Percentiles rank a stretch among this genome's conserved stretches.
phyloP scores from a whole-genome alignment of 2,797 vertebrate species.

The Chaunax sp. region DNA sequence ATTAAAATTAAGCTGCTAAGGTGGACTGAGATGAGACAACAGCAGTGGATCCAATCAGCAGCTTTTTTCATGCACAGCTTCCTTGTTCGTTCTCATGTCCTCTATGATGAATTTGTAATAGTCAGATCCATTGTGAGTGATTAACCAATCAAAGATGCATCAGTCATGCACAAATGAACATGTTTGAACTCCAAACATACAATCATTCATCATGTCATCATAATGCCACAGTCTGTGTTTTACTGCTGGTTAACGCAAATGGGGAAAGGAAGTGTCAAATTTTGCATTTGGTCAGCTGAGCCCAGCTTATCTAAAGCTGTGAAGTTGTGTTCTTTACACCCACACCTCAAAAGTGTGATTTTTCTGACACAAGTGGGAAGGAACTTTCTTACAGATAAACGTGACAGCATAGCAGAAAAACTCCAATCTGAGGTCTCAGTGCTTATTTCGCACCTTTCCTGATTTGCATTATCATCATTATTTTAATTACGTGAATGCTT shows the following conservation, averaged over 20 bases:
- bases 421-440: too few relatives aligned
- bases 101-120: neutral
- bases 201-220: conserved; percentile 43
- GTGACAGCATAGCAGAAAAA: neutral
- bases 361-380: neutral
- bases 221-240: conserved; percentile 45
- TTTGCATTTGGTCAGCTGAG: conserved; percentile 10
- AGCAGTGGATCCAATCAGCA: neutral
- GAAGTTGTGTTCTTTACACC: conserved; percentile 1
- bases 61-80: neutral
- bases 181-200: conserved; percentile 7
- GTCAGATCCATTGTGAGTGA: conserved; percentile 33
- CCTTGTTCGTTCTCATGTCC: neutral
- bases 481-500: too few relatives aligned
- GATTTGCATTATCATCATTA: too few relatives aligned
- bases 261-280: conserved; percentile 23
- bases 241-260: conserved; percentile 30
- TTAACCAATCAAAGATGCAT: conserved; percentile 31
- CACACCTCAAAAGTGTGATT: neutral
- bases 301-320: neutral
- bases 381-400: neutral
- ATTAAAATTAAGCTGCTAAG: too few relatives aligned
- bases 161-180: conserved; percentile 3
- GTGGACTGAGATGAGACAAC: too few relatives aligned
- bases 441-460: too few relatives aligned